These are phyloP conservation scores for Heliconius hortense DNA, from an alignment of 2,888 invertebrate genomes.

Conservation along the genomic window DNA sequence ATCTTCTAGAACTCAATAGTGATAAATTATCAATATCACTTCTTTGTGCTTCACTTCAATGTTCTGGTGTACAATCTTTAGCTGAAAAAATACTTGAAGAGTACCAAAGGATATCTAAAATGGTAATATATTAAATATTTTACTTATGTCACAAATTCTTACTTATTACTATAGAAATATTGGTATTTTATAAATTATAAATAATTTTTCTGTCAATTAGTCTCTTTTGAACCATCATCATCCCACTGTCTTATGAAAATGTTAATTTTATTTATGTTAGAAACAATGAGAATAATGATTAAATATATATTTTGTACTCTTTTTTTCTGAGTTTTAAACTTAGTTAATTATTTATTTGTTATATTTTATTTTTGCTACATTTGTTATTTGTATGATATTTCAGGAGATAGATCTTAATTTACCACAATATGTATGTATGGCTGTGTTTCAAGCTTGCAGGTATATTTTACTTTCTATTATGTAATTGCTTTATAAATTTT, in stretches of 20 bases:
- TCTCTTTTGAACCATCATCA: no score
- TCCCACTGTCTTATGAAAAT: not conserved
- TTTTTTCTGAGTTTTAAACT: not conserved
- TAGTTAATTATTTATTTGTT: not conserved
- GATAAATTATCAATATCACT: slow-evolving; percentile 77
- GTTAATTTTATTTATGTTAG: not conserved
- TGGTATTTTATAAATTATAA: no score
- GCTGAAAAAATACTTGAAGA: slow-evolving; percentile 80
- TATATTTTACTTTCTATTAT: slow-evolving; percentile 46
- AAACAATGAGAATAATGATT: not conserved
- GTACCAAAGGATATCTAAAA: slow-evolving; percentile 73
- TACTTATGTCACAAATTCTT: not conserved
- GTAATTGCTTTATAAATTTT: not conserved
- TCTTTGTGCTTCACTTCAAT: slow-evolving; percentile 82
- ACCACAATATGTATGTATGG: slow-evolving; percentile 85
- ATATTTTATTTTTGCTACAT: not conserved
- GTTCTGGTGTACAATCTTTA: slow-evolving; percentile 68
- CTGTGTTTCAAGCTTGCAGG: slow-evolving; percentile 85
- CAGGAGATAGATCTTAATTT: slow-evolving; percentile 80
- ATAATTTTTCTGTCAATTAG: no score
- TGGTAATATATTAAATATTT: slow-evolving; percentile 56
- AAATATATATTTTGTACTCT: not conserved
- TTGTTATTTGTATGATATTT: slow-evolving; percentile 41
- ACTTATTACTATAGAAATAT: no score
- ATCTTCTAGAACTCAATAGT: slow-evolving; percentile 80